Evolutionary conservation across 2,888 invertebrate genomes (phyloP).

Genomic region (Eumerus sabulonum): DNA sequence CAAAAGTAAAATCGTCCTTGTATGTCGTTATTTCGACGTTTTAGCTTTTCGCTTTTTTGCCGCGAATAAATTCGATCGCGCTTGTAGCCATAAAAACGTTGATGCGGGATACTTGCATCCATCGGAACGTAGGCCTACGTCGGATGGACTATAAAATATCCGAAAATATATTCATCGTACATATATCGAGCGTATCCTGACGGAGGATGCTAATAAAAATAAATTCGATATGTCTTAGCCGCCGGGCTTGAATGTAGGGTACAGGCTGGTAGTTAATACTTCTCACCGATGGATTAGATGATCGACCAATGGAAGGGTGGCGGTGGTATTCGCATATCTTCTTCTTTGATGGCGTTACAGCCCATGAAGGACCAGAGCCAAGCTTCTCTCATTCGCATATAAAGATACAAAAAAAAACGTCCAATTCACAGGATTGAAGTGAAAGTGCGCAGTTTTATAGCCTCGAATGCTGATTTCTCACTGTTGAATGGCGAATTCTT

Average conservation of each 20-base stretch:
- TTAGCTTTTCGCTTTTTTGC: constrained; percentile 21
- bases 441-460: constrained; percentile 41
- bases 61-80: constrained; percentile 43
- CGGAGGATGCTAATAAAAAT: constrained; percentile 58
- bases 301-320: not conserved
- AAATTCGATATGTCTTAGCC: constrained; percentile 61
- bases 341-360: no score
- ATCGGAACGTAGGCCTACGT: constrained; percentile 51
- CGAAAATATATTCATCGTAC: constrained; percentile 63
- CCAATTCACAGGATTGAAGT: constrained; percentile 42
- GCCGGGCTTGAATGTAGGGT: not conserved
- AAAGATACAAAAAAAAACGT: constrained; percentile 40
- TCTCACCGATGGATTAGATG: not conserved
- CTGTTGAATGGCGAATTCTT: constrained; percentile 31
- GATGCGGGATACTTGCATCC: constrained; percentile 22
- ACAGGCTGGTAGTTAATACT: not conserved
- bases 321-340: no score
- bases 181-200: constrained; percentile 24
- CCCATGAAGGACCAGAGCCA: no score
- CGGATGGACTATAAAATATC: constrained; percentile 62
- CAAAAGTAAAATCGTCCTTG: constrained; percentile 38
- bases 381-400: not conserved
- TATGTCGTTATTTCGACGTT: constrained; percentile 22
- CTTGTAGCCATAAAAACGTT: constrained; percentile 58
- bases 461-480: constrained; percentile 32